phyloP scores from a whole-genome alignment of 2,888 invertebrate species.

The Bimastos eiseni region DNA sequence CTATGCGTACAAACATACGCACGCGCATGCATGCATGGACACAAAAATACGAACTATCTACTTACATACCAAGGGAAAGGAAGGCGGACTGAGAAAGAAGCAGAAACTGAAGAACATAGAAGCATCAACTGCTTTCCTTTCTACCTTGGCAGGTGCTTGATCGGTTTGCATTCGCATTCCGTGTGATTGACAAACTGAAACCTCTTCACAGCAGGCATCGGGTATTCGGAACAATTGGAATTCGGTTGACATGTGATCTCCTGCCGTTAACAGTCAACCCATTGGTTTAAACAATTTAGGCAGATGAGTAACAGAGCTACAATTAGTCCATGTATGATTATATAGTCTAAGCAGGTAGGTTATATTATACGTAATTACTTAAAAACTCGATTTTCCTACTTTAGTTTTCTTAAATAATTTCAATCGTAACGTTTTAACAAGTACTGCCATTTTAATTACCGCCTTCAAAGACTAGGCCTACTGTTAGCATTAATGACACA shows the following conservation, averaged over 20 bases:
- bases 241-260: neutral
- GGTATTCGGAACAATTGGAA: neutral
- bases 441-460: too few species aligned
- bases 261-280: neutral
- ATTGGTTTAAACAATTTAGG: too few species aligned
- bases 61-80: neutral
- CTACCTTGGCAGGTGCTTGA: neutral
- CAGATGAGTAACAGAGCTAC: too few species aligned
- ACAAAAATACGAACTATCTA: too few species aligned
- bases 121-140: neutral
- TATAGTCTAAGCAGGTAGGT: neutral
- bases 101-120: neutral
- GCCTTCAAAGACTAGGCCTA: too few species aligned
- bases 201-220: neutral
- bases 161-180: constrained; percentile 26
- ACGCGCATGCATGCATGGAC: too few species aligned
- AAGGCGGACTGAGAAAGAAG: neutral
- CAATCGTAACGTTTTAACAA: neutral
- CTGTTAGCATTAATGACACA: neutral
- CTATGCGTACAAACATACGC: too few species aligned
- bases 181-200: constrained; percentile 25
- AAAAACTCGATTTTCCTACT: neutral
- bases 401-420: neutral
- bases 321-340: too few species aligned
- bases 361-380: neutral